A percentile compares a stretch with the other conserved stretches of the same genome.
Evolutionary conservation across 1,140 invertebrate species (phyloP).

Genomic region (fruit fly (Drosophila melanogaster)): DNA sequence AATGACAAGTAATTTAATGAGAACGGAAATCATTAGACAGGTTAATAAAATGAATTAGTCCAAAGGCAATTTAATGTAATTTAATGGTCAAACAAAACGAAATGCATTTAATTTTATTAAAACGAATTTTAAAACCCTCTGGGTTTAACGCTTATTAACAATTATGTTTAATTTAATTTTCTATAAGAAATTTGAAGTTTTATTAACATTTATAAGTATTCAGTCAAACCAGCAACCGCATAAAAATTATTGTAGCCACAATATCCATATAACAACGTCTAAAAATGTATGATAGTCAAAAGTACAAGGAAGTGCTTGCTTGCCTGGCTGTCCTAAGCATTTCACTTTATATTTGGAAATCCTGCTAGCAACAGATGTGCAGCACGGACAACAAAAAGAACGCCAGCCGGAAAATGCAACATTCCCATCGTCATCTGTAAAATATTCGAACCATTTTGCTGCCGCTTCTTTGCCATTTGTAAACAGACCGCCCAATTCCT

Average conservation of each 20-base stretch:
- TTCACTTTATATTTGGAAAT: background rate
- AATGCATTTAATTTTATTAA: background rate
- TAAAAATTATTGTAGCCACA: too few relatives aligned
- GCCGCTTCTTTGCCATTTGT: slow-evolving; percentile 24
- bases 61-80: background rate
- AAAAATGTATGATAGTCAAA: too few relatives aligned
- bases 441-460: slow-evolving; percentile 70
- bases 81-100: background rate
- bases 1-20: background rate
- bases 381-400: slow-evolving; percentile 29
- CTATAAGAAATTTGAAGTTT: background rate
- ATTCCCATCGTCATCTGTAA: slow-evolving; percentile 41
- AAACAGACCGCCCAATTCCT: slow-evolving; percentile 17
- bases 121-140: too few relatives aligned
- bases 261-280: background rate
- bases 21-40: background rate
- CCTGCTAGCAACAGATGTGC: slow-evolving; percentile 53
- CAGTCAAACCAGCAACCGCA: too few relatives aligned
- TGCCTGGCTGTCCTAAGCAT: background rate
- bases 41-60: background rate
- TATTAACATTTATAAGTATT: background rate
- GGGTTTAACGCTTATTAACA: too few relatives aligned
- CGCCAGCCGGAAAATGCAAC: slow-evolving; percentile 23
- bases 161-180: background rate
- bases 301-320: background rate